Evolutionary conservation across 2,797 vertebrate species (phyloP).

Genomic region (Poeciliopsis turneri): DNA sequence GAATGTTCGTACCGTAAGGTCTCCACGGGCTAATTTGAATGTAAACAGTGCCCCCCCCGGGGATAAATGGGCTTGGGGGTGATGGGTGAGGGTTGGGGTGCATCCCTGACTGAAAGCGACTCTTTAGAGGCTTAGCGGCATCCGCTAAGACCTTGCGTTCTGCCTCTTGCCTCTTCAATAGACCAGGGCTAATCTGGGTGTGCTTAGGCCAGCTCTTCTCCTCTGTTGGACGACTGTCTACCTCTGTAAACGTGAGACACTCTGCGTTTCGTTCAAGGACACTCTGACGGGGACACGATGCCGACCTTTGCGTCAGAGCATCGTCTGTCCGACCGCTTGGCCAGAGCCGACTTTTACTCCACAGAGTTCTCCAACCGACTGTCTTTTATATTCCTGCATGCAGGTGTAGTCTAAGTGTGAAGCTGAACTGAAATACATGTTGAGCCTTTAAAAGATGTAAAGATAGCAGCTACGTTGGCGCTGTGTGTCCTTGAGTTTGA

Average conservation of each 20-base stretch:
- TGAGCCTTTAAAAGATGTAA: neutral
- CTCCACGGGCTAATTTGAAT: conserved; percentile 58
- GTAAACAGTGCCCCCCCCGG: conserved; percentile 48
- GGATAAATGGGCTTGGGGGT: conserved; percentile 52
- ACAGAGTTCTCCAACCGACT: conserved; percentile 23
- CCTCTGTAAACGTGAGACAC: conserved; percentile 18
- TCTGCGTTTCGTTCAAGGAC: conserved; percentile 58
- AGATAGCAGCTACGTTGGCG: neutral
- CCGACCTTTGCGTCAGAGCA: conserved; percentile 46
- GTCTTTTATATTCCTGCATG: conserved; percentile 3
- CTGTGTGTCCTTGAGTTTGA: neutral
- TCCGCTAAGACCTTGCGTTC: conserved; percentile 66
- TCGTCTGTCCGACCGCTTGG: conserved; percentile 38
- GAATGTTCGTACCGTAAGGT: conserved; percentile 44
- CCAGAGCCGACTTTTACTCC: conserved; percentile 21
- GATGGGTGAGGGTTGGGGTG: conserved; percentile 12
- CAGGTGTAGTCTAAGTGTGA: neutral
- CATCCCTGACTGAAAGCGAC: conserved; percentile 52
- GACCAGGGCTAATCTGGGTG: conserved; percentile 73
- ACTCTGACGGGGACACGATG: conserved; percentile 27
- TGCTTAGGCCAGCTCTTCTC: conserved; percentile 46
- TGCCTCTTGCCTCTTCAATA: conserved; percentile 73
- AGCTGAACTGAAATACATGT: neutral
- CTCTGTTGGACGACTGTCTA: conserved; percentile 31
- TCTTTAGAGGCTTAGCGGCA: conserved; percentile 68